Evolutionary conservation across 2,888 invertebrate genomes (phyloP), one percentile per base, ranked within the genome.

Genomic region (Eupithecia subfuscata): DNA sequence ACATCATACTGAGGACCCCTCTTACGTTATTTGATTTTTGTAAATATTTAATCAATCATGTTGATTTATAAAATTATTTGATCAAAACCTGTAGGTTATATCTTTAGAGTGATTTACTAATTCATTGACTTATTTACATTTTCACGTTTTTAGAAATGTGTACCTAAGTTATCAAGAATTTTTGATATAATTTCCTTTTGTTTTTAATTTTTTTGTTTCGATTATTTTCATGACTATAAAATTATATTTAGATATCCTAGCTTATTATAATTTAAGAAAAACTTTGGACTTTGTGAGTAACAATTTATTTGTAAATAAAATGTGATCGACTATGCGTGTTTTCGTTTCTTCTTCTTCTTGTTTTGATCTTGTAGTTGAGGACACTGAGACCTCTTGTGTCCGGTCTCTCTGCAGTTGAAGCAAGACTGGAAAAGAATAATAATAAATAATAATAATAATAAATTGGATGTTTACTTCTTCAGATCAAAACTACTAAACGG

Each of bases 301-400:
- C 81, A 77, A 76, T 86, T 87, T 87, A 87, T 87, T 87, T 85
- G 82, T 85, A 84, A 85, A 85, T 86, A 86, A 84, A 83, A 48
- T 78, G 78, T 83, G 71, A 82, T 79, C 83, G 81, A 80, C 84
- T 25, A 90, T 43, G 86, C 87, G 78, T 83, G 82, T 83, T 90
- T 91, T 81, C 90, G 84, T 86, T 90, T 94, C 79, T 87, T 91
- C 69, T 84, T 48, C 69, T 84, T 48, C 48, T 48, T 89, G 45
- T 78, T 83, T 48, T 81, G 81, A 60, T 87, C 86, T 70, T 89
- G 82, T 34, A 93, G 81, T 74, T 90, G 85, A 0, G 96, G 95
- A 82, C 96, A 96, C 7, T 95, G 90, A 0, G 89, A 86, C 80
- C 93, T 91, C 84, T 96, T 96, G 84, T 96, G 96, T 0, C 96